These are phyloP conservation scores for Keiferia lycopersicella DNA, from an alignment of 2,888 invertebrate species.

Conservation along the genomic window DNA sequence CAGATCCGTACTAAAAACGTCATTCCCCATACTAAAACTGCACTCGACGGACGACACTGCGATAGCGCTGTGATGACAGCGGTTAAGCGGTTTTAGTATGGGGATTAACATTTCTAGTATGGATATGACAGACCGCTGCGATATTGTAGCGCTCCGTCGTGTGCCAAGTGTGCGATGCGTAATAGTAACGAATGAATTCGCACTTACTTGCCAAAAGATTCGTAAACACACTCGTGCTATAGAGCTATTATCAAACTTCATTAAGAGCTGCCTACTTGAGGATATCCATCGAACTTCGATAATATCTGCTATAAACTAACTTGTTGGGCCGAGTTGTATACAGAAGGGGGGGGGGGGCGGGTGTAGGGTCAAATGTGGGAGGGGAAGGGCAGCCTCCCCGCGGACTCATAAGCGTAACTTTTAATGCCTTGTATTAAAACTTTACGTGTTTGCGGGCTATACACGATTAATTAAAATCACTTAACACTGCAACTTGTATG, in stretches of 20 bases:
- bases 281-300: slow-evolving; percentile 7
- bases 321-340: slow-evolving; percentile 1
- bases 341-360: not conserved
- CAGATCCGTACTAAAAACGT: no score
- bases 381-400: slow-evolving; percentile 1
- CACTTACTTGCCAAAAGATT: not conserved
- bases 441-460: not conserved
- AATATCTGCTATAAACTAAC: not conserved
- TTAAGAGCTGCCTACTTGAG: slow-evolving; percentile 1
- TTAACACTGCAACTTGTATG: not conserved
- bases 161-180: no score
- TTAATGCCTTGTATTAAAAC: slow-evolving; percentile 3
- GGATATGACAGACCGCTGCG: no score
- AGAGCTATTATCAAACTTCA: not conserved
- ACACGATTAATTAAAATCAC: slow-evolving; percentile 8
- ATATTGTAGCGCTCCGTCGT: no score
- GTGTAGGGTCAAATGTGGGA: not conserved
- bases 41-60: no score
- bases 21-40: no score
- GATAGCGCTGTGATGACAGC: no score
- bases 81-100: no score
- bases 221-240: not conserved
- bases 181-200: no score
- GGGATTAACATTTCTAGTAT: no score
- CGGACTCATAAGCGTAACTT: slow-evolving; percentile 6